These are phyloP conservation scores for Scatophagus argus DNA, from an alignment of 2,113 vertebrate species.

Conservation along the genomic window DNA sequence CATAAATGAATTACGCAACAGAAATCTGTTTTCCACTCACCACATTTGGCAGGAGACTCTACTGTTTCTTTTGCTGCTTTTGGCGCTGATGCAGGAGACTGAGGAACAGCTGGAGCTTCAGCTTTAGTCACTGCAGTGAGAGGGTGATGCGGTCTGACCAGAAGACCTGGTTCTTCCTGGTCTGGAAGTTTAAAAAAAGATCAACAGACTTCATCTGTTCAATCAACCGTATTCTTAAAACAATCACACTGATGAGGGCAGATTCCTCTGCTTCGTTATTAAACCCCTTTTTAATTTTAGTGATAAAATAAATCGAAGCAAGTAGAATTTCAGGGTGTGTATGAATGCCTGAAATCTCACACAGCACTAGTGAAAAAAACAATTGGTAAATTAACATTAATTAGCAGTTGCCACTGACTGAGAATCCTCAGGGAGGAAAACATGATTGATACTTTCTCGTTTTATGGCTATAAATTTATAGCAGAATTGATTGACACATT, in stretches of 20 bases:
- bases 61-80: conserved; percentile 3
- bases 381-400: too few species aligned
- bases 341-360: too few species aligned
- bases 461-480: too few species aligned
- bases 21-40: conserved; percentile 10
- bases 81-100: not conserved
- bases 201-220: too few species aligned
- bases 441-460: too few species aligned
- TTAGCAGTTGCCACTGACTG: too few species aligned
- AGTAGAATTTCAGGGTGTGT: too few species aligned
- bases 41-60: conserved; percentile 1
- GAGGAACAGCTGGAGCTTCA: conserved; percentile 29
- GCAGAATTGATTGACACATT: too few species aligned
- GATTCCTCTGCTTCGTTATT: not conserved
- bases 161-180: conserved; percentile 19
- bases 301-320: too few species aligned
- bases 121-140: conserved; percentile 44
- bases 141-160: conserved; percentile 41
- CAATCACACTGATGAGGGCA: not conserved
- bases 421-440: too few species aligned
- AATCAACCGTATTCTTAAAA: not conserved
- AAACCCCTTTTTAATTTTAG: too few species aligned
- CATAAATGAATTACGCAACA: not conserved
- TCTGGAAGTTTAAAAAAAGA: conserved; percentile 38
- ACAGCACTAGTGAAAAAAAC: too few species aligned